Percentiles rank a stretch among this genome's conserved stretches.
Evolutionary conservation across 2,888 invertebrate species (phyloP).

Genomic region (Euphydryas editha): DNA sequence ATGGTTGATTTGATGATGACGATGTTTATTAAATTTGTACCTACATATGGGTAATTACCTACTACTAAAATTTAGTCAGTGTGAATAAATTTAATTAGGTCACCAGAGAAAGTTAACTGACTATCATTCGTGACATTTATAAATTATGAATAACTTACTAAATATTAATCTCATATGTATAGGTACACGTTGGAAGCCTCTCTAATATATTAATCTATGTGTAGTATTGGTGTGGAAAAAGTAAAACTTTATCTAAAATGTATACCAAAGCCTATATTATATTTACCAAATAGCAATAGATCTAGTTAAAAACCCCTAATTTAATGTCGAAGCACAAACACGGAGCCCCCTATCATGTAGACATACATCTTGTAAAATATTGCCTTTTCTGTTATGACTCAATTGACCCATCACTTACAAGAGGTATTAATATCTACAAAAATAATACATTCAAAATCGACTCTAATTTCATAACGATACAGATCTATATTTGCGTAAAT

Average conservation of each 20-base stretch:
- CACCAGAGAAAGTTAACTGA: too few species aligned
- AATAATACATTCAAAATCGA: slow-evolving; percentile 12
- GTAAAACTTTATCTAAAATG: slow-evolving; percentile 9
- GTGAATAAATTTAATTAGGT: too few species aligned
- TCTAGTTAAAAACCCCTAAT: slow-evolving; percentile 67
- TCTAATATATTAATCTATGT: too few species aligned
- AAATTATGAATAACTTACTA: too few species aligned
- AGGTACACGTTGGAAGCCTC: too few species aligned
- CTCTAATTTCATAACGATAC: slow-evolving; percentile 29
- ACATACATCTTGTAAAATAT: slow-evolving; percentile 68
- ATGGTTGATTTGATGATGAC: too few species aligned
- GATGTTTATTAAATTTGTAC: too few species aligned
- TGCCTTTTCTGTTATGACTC: slow-evolving; percentile 75
- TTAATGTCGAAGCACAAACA: slow-evolving; percentile 60
- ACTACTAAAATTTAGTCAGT: too few species aligned
- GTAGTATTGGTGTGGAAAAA: neutral
- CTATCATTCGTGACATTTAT: too few species aligned
- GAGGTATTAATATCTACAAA: slow-evolving; percentile 7
- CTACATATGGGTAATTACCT: too few species aligned
- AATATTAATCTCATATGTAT: too few species aligned
- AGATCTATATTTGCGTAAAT: slow-evolving; percentile 36
- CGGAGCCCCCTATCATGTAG: slow-evolving; percentile 62
- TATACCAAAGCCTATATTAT: slow-evolving; percentile 28
- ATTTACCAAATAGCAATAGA: slow-evolving; percentile 66
- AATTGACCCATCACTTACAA: slow-evolving; percentile 56